Evolutionary conservation across 1,140 invertebrate species (phyloP).

Genomic region (Drosophila guanche): DNA sequence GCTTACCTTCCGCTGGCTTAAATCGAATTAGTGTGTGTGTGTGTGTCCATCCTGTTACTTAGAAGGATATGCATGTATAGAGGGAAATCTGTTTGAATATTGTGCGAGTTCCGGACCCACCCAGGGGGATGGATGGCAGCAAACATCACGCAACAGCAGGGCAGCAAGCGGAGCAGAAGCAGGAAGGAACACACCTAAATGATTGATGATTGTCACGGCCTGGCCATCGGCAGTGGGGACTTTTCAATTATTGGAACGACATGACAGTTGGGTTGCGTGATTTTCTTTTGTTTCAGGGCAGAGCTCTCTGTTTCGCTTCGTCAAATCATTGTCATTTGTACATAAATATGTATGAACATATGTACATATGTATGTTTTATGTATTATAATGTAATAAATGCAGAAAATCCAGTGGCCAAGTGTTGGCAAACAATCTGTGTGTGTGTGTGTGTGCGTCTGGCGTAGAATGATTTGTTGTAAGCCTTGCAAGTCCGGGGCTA

Average conservation of each 20-base stretch:
- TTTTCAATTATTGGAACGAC: conserved; percentile 70
- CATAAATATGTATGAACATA: too few species aligned
- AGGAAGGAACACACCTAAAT: conserved; percentile 58
- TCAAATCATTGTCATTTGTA: conserved; percentile 44
- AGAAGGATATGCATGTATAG: too few species aligned
- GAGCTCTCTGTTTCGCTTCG: conserved; percentile 33
- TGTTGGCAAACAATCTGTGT: conserved; percentile 53
- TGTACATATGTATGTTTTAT: too few species aligned
- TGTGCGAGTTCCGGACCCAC: conserved; percentile 8
- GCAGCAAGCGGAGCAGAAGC: conserved; percentile 14
- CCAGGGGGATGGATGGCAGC: conserved; percentile 5
- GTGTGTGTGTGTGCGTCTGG: conserved; percentile 24
- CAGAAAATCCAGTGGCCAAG: conserved; percentile 52
- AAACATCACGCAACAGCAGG: conserved; percentile 18
- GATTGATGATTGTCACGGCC: conserved; percentile 70
- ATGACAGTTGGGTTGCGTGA: conserved; percentile 65
- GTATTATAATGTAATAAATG: conserved; percentile 6
- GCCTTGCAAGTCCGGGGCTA: conserved; percentile 14
- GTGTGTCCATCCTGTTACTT: too few species aligned
- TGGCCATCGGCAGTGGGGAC: conserved; percentile 15
- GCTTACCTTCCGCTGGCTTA: too few species aligned
- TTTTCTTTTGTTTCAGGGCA: conserved; percentile 51
- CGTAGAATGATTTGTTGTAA: conserved; percentile 63
- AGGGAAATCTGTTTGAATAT: too few species aligned
- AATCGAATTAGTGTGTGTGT: too few species aligned